These are phyloP conservation scores for Cataglyphis cursor DNA, from an alignment of 2,888 invertebrate genomes.

Conservation along the genomic window DNA sequence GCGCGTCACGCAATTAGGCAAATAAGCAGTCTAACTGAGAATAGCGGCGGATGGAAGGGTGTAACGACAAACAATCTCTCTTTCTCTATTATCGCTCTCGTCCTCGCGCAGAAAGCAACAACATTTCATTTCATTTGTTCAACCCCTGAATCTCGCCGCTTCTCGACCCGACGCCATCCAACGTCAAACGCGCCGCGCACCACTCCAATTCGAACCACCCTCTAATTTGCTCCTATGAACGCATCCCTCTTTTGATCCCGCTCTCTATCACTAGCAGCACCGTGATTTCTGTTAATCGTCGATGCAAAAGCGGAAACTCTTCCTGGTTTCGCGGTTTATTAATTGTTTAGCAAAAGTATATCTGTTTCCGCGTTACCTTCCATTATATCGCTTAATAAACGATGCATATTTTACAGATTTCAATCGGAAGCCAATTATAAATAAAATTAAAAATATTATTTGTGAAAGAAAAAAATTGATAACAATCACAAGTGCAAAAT, in stretches of 20 bases:
- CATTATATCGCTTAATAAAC: background rate
- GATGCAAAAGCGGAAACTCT: constrained; percentile 58
- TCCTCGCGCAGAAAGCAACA: constrained; percentile 80
- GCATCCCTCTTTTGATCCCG: constrained; percentile 74
- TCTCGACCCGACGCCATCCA: constrained; percentile 69
- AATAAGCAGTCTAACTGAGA: constrained; percentile 85
- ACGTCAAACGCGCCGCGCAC: constrained; percentile 78
- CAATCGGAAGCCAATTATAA: background rate
- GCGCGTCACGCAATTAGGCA: constrained; percentile 84
- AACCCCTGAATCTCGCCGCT: constrained; percentile 76
- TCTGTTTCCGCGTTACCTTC: background rate
- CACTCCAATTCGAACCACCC: constrained; percentile 81
- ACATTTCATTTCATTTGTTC: constrained; percentile 86
- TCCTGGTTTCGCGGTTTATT: background rate
- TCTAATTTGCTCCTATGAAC: constrained; percentile 84
- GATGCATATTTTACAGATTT: background rate
- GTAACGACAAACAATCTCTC: constrained; percentile 85
- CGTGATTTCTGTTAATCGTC: constrained; percentile 63
- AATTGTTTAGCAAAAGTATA: background rate
- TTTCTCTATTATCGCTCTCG: constrained; percentile 74
- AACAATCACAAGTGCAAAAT: background rate
- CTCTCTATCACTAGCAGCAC: constrained; percentile 62
- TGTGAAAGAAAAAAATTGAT: background rate
- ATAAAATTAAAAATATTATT: background rate
- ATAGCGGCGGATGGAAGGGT: constrained; percentile 81